These are phyloP conservation scores for Hypotaenidia philippensis DNA, from an alignment of 2,797 vertebrate species.

Conservation along the genomic window DNA sequence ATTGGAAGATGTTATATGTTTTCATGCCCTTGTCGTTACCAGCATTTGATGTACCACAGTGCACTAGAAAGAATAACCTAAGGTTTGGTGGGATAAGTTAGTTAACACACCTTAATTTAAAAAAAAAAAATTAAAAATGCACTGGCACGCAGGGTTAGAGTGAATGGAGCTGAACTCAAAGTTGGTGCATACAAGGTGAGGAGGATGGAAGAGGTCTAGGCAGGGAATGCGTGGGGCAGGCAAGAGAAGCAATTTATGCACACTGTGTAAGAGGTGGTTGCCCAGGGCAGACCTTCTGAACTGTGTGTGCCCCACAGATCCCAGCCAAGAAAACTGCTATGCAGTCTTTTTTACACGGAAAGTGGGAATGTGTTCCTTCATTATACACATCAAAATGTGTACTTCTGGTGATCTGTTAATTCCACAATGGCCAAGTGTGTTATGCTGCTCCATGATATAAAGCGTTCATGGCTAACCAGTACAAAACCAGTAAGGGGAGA, in stretches of 20 bases:
- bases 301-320: not conserved
- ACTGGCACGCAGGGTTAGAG: slow-evolving; percentile 66
- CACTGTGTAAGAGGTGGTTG: not conserved
- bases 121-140: slow-evolving; percentile 28
- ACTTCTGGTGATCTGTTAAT: not conserved
- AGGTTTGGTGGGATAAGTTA: slow-evolving; percentile 44
- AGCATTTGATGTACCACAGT: slow-evolving; percentile 77
- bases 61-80: slow-evolving; percentile 77
- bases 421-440: not conserved
- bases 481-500: not conserved
- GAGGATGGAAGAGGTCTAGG: slow-evolving; percentile 32
- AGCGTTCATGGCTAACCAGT: not conserved
- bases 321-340: slow-evolving; percentile 45
- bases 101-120: slow-evolving; percentile 58
- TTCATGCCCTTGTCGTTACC: slow-evolving; percentile 76
- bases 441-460: not conserved
- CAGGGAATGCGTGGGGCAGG: not conserved
- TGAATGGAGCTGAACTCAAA: slow-evolving; percentile 45
- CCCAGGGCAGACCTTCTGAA: slow-evolving; percentile 20
- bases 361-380: slow-evolving; percentile 12
- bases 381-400: slow-evolving; percentile 14
- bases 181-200: slow-evolving; percentile 28
- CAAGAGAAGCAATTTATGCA: slow-evolving; percentile 21
- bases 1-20: slow-evolving; percentile 76
- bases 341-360: slow-evolving; percentile 32